A percentile compares a stretch with the other conserved stretches of the same genome.
Evolutionary conservation across 2,888 invertebrate species (phyloP).

Genomic region (Pristionchus maxplancki): DNA sequence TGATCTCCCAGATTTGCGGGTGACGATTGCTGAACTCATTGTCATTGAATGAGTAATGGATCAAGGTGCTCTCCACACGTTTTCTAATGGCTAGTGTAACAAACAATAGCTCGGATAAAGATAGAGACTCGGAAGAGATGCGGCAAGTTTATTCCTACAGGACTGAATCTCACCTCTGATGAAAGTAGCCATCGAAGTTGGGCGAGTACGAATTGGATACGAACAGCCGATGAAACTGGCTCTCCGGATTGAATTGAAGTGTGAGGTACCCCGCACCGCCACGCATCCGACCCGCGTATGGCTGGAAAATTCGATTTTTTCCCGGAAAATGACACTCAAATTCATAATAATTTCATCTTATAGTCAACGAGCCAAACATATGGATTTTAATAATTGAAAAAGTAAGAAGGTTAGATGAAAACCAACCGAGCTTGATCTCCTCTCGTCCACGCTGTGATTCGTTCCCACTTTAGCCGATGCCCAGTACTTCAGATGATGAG

Average conservation of each 20-base stretch:
- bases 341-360: neutral
- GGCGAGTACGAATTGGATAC: slow-evolving; percentile 49
- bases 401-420: neutral
- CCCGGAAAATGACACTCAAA: too few relatives aligned
- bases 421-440: neutral
- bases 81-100: too few relatives aligned
- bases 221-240: slow-evolving; percentile 10
- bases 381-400: neutral
- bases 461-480: neutral
- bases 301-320: too few relatives aligned
- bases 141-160: neutral
- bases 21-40: neutral
- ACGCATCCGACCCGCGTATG: slow-evolving; percentile 3
- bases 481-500: slow-evolving; percentile 20
- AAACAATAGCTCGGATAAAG: too few relatives aligned
- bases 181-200: slow-evolving; percentile 4
- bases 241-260: neutral
- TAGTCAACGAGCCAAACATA: too few relatives aligned
- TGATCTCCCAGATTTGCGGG: slow-evolving; percentile 46
- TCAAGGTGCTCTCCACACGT: neutral
- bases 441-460: neutral
- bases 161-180: neutral
- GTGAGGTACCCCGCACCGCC: neutral
- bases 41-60: neutral
- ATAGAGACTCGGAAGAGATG: too few relatives aligned